Evolutionary conservation across 2,888 invertebrate genomes (phyloP).

Genomic region (Tetragnatha montana): DNA sequence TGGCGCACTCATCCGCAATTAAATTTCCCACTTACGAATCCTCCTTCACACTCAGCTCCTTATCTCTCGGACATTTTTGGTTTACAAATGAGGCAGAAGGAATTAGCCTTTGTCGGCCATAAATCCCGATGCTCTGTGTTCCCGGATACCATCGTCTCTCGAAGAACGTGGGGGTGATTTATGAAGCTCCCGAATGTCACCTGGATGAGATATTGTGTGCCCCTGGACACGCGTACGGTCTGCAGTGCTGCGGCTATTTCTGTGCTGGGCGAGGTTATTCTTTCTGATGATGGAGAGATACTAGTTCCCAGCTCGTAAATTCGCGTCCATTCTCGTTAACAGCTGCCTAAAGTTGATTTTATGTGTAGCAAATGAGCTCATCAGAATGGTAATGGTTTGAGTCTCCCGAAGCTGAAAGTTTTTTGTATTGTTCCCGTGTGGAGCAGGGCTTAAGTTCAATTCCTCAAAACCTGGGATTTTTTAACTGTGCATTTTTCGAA

Average conservation of each 20-base stretch:
- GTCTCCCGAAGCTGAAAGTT: too few relatives aligned
- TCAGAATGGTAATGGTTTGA: too few relatives aligned
- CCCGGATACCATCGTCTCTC: slow-evolving; percentile 27
- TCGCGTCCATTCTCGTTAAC: not conserved
- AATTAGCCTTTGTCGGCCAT: not conserved
- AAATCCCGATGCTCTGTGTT: slow-evolving; percentile 15
- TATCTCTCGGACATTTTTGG: slow-evolving; percentile 20
- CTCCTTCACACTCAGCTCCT: not conserved
- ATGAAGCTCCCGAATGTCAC: slow-evolving; percentile 46
- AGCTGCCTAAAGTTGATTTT: too few relatives aligned
- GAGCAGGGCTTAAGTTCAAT: too few relatives aligned
- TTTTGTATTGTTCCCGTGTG: too few relatives aligned
- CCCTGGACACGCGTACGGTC: slow-evolving; percentile 19
- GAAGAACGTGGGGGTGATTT: slow-evolving; percentile 48
- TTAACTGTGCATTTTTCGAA: too few relatives aligned
- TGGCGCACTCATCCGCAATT: too few relatives aligned
- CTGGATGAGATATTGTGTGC: slow-evolving; percentile 48
- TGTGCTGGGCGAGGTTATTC: not conserved
- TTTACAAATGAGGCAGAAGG: not conserved
- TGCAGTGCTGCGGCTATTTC: slow-evolving; percentile 9
- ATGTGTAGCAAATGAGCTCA: too few relatives aligned
- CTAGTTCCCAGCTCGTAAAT: slow-evolving; percentile 2
- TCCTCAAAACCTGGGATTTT: too few relatives aligned
- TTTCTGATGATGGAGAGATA: not conserved
- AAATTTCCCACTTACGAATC: too few relatives aligned